phyloP scores from a whole-genome alignment of 1,140 invertebrate species.

The Drosophila lowei region DNA sequence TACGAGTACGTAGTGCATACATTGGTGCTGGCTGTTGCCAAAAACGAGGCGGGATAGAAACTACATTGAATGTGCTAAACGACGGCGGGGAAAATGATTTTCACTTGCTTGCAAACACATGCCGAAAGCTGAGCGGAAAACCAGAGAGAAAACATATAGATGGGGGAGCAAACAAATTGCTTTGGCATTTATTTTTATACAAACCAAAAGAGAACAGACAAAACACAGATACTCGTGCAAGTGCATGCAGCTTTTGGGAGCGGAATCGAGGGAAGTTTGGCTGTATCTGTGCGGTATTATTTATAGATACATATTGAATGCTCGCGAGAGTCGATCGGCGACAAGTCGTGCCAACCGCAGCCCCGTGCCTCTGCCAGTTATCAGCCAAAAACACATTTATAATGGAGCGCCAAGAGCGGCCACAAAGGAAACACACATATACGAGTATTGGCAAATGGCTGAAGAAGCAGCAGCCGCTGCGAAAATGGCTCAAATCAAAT shows the following conservation, averaged over 20 bases:
- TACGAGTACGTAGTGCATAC: conserved; percentile 13
- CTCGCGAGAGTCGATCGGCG: conserved; percentile 58
- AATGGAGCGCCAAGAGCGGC: conserved; percentile 42
- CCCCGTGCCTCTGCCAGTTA: conserved; percentile 26
- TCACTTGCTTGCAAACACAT: conserved; percentile 59
- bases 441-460: conserved; percentile 37
- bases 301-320: conserved; percentile 66
- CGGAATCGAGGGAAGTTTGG: background rate
- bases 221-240: conserved; percentile 34
- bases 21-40: conserved; percentile 45
- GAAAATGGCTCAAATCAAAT: conserved; percentile 73
- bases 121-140: conserved; percentile 38
- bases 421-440: conserved; percentile 37
- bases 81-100: conserved; percentile 63
- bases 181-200: conserved; percentile 79
- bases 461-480: conserved; percentile 12
- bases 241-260: conserved; percentile 21
- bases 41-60: conserved; percentile 36
- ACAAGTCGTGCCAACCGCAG: conserved; percentile 40
- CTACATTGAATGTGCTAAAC: conserved; percentile 35
- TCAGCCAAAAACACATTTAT: conserved; percentile 54
- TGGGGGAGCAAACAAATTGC: conserved; percentile 63
- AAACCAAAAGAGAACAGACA: conserved; percentile 61
- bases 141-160: conserved; percentile 16
- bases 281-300: conserved; percentile 61